These are phyloP conservation scores for Magallana ariakensis DNA, from an alignment of 1,140 invertebrate species.

Conservation along the genomic window DNA sequence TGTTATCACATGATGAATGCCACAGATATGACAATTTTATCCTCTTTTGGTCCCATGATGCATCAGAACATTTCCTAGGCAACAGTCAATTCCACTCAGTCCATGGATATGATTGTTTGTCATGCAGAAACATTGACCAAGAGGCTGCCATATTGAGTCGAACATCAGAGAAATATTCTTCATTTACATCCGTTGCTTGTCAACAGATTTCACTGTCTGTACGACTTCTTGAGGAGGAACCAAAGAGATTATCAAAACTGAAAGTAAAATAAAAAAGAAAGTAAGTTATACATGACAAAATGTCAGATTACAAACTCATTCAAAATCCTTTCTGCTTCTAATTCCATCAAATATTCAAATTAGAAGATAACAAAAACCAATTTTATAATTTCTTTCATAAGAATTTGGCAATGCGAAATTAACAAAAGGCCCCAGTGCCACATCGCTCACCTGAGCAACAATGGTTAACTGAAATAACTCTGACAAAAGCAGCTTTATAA, in stretches of 20 bases:
- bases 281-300: no score
- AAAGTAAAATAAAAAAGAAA: conserved; percentile 9
- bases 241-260: conserved; percentile 48
- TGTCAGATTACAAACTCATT: no score
- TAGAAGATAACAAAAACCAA: no score
- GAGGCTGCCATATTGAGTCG: conserved; percentile 53
- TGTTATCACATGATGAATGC: background rate
- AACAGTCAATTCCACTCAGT: conserved; percentile 24
- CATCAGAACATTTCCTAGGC: conserved; percentile 56
- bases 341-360: no score
- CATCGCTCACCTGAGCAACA: no score
- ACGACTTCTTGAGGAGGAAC: conserved; percentile 38
- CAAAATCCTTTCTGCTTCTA: no score
- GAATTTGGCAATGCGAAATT: no score
- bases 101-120: conserved; percentile 21
- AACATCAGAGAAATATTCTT: conserved; percentile 56
- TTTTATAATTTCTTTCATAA: no score
- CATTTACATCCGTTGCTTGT: conserved; percentile 49
- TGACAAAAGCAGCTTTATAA: no score
- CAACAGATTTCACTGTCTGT: conserved; percentile 39
- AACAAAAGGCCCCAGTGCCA: no score
- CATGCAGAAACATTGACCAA: conserved; percentile 48
- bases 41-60: conserved; percentile 51
- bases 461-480: no score
- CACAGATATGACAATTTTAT: conserved; percentile 24